Evolutionary conservation across 2,888 invertebrate species (phyloP).

Genomic region (Noctua janthe): DNA sequence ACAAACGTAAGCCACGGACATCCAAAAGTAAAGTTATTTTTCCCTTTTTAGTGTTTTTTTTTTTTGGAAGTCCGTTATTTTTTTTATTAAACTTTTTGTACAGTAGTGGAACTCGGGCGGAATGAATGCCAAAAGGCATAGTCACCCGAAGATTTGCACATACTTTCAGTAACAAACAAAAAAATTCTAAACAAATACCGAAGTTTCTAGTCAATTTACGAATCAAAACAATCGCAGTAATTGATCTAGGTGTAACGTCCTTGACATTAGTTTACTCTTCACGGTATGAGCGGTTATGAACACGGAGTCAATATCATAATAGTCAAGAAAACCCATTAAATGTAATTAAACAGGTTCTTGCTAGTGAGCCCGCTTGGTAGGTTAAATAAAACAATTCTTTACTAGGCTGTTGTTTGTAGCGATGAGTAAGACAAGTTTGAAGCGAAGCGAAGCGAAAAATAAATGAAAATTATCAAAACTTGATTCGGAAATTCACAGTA

Average conservation of each 20-base stretch:
- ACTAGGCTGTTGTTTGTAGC: slow-evolving; percentile 18
- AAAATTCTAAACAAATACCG: background rate
- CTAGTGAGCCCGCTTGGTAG: slow-evolving; percentile 7
- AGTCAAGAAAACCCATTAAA: slow-evolving; percentile 23
- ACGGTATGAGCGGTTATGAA: slow-evolving; percentile 14
- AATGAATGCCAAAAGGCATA: background rate
- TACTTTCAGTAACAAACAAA: background rate
- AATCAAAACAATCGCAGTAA: background rate
- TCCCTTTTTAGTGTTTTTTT: too few relatives aligned
- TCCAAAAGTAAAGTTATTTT: too few relatives aligned
- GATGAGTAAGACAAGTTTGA: slow-evolving; percentile 18
- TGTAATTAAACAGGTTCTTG: slow-evolving; percentile 46
- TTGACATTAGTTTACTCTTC: slow-evolving; percentile 34
- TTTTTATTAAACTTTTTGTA: background rate
- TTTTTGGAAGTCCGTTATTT: too few relatives aligned
- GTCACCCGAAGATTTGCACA: background rate
- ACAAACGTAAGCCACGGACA: too few relatives aligned
- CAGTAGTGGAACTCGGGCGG: background rate
- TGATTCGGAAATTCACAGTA: slow-evolving; percentile 1
- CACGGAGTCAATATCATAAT: slow-evolving; percentile 21
- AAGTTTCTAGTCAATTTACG: slow-evolving; percentile 3
- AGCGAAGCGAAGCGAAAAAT: background rate
- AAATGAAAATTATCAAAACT: slow-evolving; percentile 7
- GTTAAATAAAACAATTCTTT: slow-evolving; percentile 33
- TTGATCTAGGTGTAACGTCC: slow-evolving; percentile 7